These are phyloP conservation scores for Mythimna albipuncta DNA, from an alignment of 2,888 invertebrate species.

Conservation along the genomic window DNA sequence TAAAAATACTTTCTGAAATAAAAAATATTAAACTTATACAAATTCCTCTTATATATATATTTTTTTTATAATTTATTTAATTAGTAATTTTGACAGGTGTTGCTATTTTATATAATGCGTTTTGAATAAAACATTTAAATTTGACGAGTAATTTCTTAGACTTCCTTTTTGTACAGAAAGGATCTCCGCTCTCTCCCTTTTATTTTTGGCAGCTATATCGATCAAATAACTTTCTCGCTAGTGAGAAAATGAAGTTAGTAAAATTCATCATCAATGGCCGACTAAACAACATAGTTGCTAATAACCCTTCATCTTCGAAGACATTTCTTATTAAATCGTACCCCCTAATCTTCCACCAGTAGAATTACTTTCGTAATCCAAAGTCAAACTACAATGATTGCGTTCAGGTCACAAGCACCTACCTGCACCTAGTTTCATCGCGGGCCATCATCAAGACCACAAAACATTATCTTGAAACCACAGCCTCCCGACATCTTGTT, in stretches of 20 bases:
- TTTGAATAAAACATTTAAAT: too few species aligned
- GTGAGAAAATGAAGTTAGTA: background rate
- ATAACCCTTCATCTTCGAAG: background rate
- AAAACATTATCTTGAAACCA: conserved; percentile 78
- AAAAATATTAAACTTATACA: too few species aligned
- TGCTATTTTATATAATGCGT: too few species aligned
- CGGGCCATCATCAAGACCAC: conserved; percentile 69
- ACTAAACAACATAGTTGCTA: background rate
- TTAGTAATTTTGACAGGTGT: too few species aligned
- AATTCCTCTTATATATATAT: too few species aligned
- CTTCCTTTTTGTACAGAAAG: too few species aligned
- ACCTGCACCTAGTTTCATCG: conserved; percentile 72
- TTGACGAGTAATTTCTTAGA: too few species aligned
- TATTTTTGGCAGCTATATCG: background rate
- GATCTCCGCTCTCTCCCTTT: too few species aligned
- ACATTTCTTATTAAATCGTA: conserved; percentile 11
- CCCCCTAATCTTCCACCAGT: conserved; percentile 11
- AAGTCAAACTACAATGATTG: conserved; percentile 62
- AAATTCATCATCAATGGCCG: background rate
- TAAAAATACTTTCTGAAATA: too few species aligned
- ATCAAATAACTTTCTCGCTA: background rate
- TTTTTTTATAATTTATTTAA: too few species aligned
- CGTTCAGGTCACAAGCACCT: conserved; percentile 52
- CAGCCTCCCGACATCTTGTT: conserved; percentile 77
- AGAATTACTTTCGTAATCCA: conserved; percentile 56